Conservation (phyloP, 2,113 vertebrate species). For the Cettia cetti region DNA sequence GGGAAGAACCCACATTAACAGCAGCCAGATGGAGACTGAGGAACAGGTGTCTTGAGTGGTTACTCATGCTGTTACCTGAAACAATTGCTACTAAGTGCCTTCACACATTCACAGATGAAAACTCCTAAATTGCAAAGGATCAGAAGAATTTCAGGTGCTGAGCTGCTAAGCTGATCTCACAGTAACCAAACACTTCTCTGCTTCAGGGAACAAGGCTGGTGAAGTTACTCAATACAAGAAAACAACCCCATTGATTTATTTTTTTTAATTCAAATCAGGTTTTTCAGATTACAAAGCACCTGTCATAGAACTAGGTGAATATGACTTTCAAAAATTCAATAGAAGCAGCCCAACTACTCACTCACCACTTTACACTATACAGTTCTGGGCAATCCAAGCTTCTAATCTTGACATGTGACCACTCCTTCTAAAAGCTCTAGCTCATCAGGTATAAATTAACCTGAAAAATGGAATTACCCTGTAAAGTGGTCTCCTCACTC, state of each 20-base stretch:
- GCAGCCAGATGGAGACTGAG: background rate
- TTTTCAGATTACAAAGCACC: background rate
- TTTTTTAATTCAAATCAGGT: background rate
- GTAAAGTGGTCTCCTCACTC: background rate
- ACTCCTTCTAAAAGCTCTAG: background rate
- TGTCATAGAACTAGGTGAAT: background rate
- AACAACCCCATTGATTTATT: background rate
- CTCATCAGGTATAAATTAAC: background rate
- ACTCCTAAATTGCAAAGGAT: background rate
- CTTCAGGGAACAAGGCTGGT: background rate
- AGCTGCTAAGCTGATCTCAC: background rate
- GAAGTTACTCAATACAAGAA: background rate
- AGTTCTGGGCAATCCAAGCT: background rate
- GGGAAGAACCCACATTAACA: fast-evolving
- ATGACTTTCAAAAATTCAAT: background rate
- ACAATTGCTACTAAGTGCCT: background rate
- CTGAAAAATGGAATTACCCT: background rate
- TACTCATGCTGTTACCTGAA: background rate
- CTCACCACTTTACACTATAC: background rate
- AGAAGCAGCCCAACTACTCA: background rate
- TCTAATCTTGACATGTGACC: background rate
- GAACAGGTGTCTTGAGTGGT: background rate
- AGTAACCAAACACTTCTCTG: background rate
- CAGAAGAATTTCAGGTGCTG: background rate
- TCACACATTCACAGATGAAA: background rate